Percentiles rank a stretch among this genome's conserved stretches.
phyloP scores from a whole-genome alignment of 2,888 invertebrate genomes.

The Cloeon dipterum region DNA sequence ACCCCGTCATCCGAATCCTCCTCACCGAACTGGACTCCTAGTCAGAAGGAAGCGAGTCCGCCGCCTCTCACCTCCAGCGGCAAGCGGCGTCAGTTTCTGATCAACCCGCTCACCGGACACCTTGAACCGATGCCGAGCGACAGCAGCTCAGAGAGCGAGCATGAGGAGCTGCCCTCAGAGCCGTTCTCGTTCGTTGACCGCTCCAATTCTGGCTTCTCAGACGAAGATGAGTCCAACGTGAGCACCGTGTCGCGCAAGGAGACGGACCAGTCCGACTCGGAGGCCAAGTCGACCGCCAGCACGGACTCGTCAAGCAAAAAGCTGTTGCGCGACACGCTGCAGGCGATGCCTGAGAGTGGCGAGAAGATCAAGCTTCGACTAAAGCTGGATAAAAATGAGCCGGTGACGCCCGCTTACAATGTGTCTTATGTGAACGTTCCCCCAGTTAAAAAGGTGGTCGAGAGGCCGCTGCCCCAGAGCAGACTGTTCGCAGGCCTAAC shows the following conservation, averaged over 20 bases:
- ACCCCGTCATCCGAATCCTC: no score
- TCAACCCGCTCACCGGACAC: conserved; percentile 70
- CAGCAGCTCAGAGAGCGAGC: conserved; percentile 34
- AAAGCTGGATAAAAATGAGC: conserved; percentile 60
- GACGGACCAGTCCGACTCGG: conserved; percentile 30
- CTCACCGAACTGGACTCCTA: no score
- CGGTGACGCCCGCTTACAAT: conserved; percentile 48
- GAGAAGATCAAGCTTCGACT: conserved; percentile 65
- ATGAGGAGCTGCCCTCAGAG: conserved; percentile 20
- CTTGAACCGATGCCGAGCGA: conserved; percentile 56
- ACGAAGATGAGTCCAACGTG: conserved; percentile 27
- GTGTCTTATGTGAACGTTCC: conserved; percentile 43
- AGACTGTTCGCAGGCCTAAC: conserved; percentile 7
- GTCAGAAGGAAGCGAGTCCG: conserved; percentile 7
- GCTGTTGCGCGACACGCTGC: conserved; percentile 15
- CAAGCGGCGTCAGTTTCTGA: conserved; percentile 56
- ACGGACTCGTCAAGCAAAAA: conserved; percentile 1
- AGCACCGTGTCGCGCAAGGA: conserved; percentile 7
- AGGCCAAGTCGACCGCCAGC: conserved; percentile 29
- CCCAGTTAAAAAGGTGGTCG: conserved; percentile 4
- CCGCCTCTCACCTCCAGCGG: conserved; percentile 17
- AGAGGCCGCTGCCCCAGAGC: conserved; percentile 11
- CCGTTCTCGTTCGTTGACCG: conserved; percentile 24
- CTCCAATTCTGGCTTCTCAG: conserved; percentile 29
- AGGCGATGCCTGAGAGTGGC: conserved; percentile 21